Evolutionary conservation across 2,113 vertebrate genomes (phyloP).

Genomic region (Willisornis vidua): DNA sequence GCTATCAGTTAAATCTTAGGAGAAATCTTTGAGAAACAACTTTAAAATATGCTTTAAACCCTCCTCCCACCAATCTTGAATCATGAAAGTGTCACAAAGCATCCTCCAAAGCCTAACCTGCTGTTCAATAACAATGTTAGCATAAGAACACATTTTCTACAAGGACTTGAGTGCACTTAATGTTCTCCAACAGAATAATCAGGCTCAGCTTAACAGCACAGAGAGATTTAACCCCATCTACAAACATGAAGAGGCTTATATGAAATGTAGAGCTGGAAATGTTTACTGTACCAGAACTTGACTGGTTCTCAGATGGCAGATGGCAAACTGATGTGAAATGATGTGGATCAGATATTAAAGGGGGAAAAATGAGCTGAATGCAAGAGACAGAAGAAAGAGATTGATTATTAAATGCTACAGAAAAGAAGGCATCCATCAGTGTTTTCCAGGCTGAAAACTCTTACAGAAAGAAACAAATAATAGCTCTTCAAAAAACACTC

Average conservation of each 20-base stretch:
- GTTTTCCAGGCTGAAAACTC: constrained; percentile 38
- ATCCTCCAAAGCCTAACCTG: neutral
- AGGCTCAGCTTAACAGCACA: constrained; percentile 39
- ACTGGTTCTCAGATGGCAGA: constrained; percentile 77
- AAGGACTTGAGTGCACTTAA: constrained; percentile 16
- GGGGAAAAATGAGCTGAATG: constrained; percentile 76
- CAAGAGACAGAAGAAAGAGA: constrained; percentile 76
- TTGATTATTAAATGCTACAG: constrained; percentile 67
- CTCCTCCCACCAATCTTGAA: constrained; percentile 18
- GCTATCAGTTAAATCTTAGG: neutral
- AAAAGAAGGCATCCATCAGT: constrained; percentile 41
- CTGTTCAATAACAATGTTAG: neutral
- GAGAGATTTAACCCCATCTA: constrained; percentile 40
- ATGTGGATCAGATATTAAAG: constrained; percentile 75
- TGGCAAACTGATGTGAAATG: constrained; percentile 78
- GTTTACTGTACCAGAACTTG: constrained; percentile 77
- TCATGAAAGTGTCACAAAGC: constrained; percentile 31
- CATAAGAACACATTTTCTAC: constrained; percentile 22
- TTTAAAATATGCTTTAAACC: constrained; percentile 32
- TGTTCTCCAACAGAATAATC: constrained; percentile 11
- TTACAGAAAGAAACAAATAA: constrained; percentile 42
- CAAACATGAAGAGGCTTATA: constrained; percentile 59
- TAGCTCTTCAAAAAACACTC: neutral
- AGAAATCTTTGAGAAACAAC: neutral
- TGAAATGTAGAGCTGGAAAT: constrained; percentile 77